Conservation (phyloP, 1,140 invertebrate species). For the Ostrea denselamellosa region DNA sequence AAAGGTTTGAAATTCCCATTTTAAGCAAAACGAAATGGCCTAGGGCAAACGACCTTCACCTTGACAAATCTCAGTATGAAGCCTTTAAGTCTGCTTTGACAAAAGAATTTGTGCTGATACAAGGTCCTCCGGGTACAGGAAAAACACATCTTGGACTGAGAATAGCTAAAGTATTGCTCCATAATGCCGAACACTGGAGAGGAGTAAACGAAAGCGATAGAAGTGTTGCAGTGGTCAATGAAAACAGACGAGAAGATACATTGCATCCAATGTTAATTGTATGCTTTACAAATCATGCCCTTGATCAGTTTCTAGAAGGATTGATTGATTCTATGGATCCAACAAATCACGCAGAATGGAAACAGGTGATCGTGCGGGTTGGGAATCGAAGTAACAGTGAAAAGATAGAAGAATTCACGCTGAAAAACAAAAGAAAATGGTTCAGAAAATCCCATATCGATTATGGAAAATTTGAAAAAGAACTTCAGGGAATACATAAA, state of each 20-base stretch:
- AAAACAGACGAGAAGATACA: background rate
- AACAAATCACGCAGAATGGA: background rate
- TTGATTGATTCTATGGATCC: slow-evolving; percentile 65
- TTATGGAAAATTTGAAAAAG: slow-evolving; percentile 22
- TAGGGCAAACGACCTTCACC: slow-evolving; percentile 59
- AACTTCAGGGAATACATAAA: background rate
- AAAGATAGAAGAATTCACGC: slow-evolving; percentile 55
- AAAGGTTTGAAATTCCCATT: background rate
- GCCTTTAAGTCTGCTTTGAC: slow-evolving; percentile 79
- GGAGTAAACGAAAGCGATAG: background rate
- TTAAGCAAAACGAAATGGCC: slow-evolving; percentile 66
- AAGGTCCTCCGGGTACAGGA: slow-evolving; percentile 80
- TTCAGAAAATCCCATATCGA: slow-evolving; percentile 56
- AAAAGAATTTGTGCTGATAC: slow-evolving; percentile 84
- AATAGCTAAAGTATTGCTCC: slow-evolving; percentile 72
- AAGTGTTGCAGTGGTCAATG: background rate
- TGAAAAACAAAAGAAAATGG: slow-evolving; percentile 57
- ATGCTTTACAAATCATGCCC: slow-evolving; percentile 91
- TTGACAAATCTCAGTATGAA: slow-evolving; percentile 78
- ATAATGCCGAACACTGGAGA: slow-evolving; percentile 67
- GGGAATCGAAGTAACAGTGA: slow-evolving; percentile 85
- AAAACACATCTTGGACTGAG: slow-evolving; percentile 74
- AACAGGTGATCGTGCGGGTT: slow-evolving; percentile 83
- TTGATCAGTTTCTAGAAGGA: slow-evolving; percentile 92
- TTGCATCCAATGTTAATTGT: slow-evolving; percentile 85